These are phyloP conservation scores for Sinelater perroti DNA, from an alignment of 2,888 invertebrate species.

Conservation along the genomic window DNA sequence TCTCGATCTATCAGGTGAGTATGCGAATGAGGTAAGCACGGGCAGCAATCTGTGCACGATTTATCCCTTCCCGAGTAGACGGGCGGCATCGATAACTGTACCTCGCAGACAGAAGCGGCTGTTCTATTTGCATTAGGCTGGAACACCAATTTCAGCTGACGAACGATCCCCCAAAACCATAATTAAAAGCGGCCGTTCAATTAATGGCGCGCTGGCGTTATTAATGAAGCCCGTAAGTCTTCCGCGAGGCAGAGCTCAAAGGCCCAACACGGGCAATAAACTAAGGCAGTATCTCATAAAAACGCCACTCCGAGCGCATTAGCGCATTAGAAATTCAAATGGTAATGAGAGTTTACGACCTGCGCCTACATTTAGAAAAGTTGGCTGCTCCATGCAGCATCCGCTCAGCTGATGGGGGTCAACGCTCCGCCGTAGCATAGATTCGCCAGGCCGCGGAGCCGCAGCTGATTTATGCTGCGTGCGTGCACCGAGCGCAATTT, in stretches of 20 bases:
- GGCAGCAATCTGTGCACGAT: too few relatives aligned
- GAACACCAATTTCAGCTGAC: background rate
- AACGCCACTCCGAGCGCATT: background rate
- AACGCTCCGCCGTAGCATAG: constrained; percentile 33
- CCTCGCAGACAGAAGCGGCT: background rate
- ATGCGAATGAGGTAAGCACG: too few relatives aligned
- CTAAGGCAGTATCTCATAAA: constrained; percentile 9
- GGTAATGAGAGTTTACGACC: constrained; percentile 32
- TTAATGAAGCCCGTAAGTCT: constrained; percentile 4
- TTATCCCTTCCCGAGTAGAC: too few relatives aligned
- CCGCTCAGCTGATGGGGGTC: constrained; percentile 34
- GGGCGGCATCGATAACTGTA: too few relatives aligned
- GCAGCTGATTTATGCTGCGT: constrained; percentile 19
- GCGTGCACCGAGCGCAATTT: background rate
- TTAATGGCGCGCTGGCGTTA: constrained; percentile 8
- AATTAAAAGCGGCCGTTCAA: background rate
- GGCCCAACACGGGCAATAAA: constrained; percentile 1
- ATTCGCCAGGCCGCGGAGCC: constrained; percentile 30
- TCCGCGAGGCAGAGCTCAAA: background rate
- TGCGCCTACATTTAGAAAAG: constrained; percentile 34
- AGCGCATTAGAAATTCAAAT: constrained; percentile 24
- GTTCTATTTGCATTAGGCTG: background rate
- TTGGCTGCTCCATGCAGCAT: constrained; percentile 33
- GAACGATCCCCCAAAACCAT: background rate
- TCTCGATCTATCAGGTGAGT: too few relatives aligned